Conservation (phyloP, 2,888 invertebrate species). For the Agrochola lychnidis region DNA sequence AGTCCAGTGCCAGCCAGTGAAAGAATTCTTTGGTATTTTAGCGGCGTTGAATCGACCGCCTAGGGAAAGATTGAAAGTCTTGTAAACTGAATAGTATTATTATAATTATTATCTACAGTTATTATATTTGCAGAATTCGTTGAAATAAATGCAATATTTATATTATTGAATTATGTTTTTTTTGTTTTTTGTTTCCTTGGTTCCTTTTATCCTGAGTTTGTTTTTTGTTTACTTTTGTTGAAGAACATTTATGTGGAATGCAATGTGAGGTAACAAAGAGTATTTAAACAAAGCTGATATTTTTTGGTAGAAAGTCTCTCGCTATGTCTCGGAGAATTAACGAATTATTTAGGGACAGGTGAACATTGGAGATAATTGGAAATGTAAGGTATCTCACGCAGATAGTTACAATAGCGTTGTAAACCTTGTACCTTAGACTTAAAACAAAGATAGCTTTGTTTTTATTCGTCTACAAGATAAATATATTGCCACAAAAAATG, state of each 20-base stretch:
- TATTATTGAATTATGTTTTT: slow-evolving; percentile 90
- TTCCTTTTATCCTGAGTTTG: slow-evolving; percentile 84
- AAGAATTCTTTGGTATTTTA: slow-evolving; percentile 80
- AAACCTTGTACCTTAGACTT: slow-evolving; percentile 77
- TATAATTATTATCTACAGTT: slow-evolving; percentile 90
- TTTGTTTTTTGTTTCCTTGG: slow-evolving; percentile 84
- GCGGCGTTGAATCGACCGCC: slow-evolving; percentile 72
- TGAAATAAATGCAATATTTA: slow-evolving; percentile 91
- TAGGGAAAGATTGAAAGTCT: slow-evolving; percentile 85
- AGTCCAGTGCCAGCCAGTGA: slow-evolving; percentile 88
- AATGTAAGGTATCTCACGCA: slow-evolving; percentile 65
- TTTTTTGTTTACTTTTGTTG: slow-evolving; percentile 77
- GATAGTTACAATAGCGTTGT: slow-evolving; percentile 72
- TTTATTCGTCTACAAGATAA: slow-evolving; percentile 68
- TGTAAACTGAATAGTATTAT: slow-evolving; percentile 90
- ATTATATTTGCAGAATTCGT: slow-evolving; percentile 90
- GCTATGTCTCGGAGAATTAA: slow-evolving; percentile 73
- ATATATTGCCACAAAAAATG: slow-evolving; percentile 62
- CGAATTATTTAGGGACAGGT: slow-evolving; percentile 78
- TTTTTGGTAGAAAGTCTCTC: slow-evolving; percentile 72
- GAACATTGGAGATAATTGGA: slow-evolving; percentile 75
- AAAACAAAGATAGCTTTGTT: slow-evolving; percentile 82
- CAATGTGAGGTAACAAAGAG: slow-evolving; percentile 72
- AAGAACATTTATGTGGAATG: slow-evolving; percentile 70
- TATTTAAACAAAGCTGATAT: slow-evolving; percentile 69